phyloP scores from a whole-genome alignment of 2,888 invertebrate species.

The Amblyjoppa proteus region DNA sequence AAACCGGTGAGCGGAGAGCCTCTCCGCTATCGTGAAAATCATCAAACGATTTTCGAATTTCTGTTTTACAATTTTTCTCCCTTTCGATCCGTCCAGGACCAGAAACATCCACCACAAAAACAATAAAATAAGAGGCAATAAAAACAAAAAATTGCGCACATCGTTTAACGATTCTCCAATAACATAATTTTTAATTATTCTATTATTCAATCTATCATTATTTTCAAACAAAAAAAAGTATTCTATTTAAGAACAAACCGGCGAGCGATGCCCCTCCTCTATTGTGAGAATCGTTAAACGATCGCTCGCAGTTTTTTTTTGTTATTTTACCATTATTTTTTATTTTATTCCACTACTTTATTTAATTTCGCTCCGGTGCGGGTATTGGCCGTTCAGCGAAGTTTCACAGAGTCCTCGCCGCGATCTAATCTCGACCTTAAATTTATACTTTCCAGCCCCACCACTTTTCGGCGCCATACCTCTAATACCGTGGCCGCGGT shows the following conservation, averaged over 20 bases:
- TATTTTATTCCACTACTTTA: not conserved
- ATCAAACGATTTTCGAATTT: not conserved
- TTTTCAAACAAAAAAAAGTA: too few species aligned
- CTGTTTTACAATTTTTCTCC: not conserved
- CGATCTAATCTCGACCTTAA: constrained; percentile 81
- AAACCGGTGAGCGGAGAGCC: not conserved
- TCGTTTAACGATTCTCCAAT: too few species aligned
- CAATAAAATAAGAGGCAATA: not conserved
- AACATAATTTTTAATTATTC: too few species aligned
- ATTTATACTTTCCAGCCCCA: constrained; percentile 81
- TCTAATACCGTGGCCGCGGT: constrained; percentile 74
- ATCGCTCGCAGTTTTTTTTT: constrained; percentile 47
- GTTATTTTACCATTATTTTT: not conserved
- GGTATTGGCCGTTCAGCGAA: not conserved
- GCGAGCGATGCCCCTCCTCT: too few species aligned
- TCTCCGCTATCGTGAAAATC: not conserved
- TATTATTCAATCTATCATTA: too few species aligned
- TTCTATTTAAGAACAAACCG: not conserved
- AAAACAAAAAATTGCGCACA: not conserved
- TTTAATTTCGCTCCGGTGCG: not conserved
- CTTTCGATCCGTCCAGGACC: not conserved
- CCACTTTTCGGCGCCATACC: constrained; percentile 81
- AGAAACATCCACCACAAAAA: not conserved
- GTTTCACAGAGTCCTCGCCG: constrained; percentile 60
- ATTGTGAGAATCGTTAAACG: constrained; percentile 10